Conservation (phyloP, 2,113 vertebrate species). For the Mesembrinibis cayennensis region DNA sequence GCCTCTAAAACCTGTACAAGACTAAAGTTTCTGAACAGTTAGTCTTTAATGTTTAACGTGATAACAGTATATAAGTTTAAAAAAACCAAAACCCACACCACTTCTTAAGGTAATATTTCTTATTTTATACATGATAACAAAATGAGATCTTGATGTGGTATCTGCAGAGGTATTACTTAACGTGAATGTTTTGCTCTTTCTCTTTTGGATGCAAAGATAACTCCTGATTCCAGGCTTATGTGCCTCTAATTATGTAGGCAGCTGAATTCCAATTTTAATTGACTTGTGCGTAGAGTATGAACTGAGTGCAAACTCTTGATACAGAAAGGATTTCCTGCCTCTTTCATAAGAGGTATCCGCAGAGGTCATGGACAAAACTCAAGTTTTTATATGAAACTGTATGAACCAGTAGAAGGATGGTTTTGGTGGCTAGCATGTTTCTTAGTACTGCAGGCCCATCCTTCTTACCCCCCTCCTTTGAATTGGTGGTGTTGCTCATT, state of each 20-base stretch:
- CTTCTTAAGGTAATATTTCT: neutral
- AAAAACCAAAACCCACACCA: neutral
- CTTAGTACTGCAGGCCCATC: neutral
- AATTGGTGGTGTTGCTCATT: neutral
- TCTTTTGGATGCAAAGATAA: neutral
- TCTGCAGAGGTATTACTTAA: neutral
- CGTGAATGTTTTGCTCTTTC: neutral
- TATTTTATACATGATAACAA: neutral
- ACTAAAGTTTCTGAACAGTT: neutral
- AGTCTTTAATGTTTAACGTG: neutral
- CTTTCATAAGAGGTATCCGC: neutral
- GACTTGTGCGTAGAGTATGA: neutral
- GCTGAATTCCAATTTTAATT: slow-evolving; percentile 12
- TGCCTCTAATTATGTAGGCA: neutral
- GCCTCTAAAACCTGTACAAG: neutral
- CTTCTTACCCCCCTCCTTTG: neutral
- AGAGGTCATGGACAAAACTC: neutral
- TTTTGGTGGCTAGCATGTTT: neutral
- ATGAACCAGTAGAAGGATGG: neutral
- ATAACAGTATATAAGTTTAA: neutral
- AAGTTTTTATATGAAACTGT: neutral
- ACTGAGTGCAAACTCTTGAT: neutral
- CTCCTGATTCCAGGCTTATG: neutral
- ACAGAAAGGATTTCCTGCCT: neutral
- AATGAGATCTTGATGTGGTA: neutral